Percentiles rank a stretch among this genome's conserved stretches.
Evolutionary conservation across 2,888 invertebrate genomes (phyloP).

Genomic region (Villa cingulata): DNA sequence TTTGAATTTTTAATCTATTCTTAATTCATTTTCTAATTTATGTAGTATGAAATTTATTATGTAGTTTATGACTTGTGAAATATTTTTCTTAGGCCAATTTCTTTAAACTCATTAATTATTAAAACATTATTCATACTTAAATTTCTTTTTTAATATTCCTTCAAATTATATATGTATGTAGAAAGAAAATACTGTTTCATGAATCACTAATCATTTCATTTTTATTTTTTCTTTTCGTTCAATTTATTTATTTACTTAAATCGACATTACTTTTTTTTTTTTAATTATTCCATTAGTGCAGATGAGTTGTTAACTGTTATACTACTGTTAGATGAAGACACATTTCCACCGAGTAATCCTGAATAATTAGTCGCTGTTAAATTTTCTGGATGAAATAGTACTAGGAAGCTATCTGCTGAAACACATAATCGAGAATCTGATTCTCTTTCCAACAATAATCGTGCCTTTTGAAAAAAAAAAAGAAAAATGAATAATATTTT

Average conservation of each 20-base stretch:
- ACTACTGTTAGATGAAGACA: constrained; percentile 6
- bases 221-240: no score
- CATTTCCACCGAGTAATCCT: not conserved
- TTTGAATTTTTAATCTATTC: no score
- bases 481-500: no score
- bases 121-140: no score
- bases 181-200: constrained; percentile 1
- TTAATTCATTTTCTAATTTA: no score
- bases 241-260: no score
- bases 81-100: no score
- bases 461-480: constrained; percentile 24
- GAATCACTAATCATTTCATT: not conserved
- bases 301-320: constrained; percentile 8
- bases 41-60: no score
- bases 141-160: no score
- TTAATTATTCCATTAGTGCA: constrained; percentile 17
- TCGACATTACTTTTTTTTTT: not conserved
- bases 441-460: constrained; percentile 34
- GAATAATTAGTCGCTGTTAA: not conserved
- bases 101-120: no score
- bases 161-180: no score
- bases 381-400: constrained; percentile 23
- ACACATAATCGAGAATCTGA: constrained; percentile 30
- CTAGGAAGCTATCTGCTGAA: constrained; percentile 31
- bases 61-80: no score